Conservation (phyloP, 2,113 vertebrate genomes). For the Lophura nycthemera region DNA sequence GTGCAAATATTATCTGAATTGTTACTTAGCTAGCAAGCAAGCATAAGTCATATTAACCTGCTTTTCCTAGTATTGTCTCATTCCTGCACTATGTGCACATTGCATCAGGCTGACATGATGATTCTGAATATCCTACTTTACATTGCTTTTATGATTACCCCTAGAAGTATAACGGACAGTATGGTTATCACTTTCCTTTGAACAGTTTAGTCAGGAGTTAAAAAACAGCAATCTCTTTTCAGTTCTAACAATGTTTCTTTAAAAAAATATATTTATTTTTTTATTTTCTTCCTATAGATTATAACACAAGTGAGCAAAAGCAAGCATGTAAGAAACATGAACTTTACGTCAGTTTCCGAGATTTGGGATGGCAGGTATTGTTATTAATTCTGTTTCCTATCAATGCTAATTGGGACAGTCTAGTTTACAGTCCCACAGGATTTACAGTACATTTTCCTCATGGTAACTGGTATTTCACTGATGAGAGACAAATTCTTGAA, state of each 20-base stretch:
- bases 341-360: slow-evolving; percentile 97
- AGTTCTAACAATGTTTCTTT: neutral
- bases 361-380: slow-evolving; percentile 97
- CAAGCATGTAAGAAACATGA: slow-evolving; percentile 99
- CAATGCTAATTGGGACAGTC: neutral
- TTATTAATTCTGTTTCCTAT: neutral
- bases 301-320: slow-evolving; percentile 96
- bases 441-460: neutral
- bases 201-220: neutral
- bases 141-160: neutral
- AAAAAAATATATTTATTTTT: neutral
- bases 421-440: neutral
- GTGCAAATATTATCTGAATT: neutral
- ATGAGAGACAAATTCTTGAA: neutral
- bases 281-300: slow-evolving; percentile 81
- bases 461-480: neutral
- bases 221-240: neutral
- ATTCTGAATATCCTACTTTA: neutral
- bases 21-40: neutral
- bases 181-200: neutral
- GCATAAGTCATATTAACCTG: neutral
- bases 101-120: neutral
- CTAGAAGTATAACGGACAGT: neutral
- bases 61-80: neutral
- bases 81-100: neutral